These are phyloP conservation scores for Phrixothrix hirtus DNA, from an alignment of 2,888 invertebrate genomes.

Conservation along the genomic window DNA sequence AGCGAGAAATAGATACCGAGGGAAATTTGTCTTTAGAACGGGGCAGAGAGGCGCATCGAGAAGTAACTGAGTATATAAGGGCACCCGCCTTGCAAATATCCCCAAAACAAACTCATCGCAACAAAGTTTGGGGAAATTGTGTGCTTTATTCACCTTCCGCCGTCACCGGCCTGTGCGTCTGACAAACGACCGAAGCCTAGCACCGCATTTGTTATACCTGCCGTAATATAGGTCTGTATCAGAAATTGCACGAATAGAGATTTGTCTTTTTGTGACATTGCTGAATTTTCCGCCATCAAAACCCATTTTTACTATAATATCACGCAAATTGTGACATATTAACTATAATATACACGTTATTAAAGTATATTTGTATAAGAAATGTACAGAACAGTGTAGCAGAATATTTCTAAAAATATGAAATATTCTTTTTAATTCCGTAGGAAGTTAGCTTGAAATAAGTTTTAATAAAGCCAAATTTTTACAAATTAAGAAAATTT, in stretches of 20 bases:
- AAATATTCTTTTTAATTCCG: no score
- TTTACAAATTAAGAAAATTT: no score
- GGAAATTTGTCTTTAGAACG: conserved; percentile 50
- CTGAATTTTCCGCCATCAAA: conserved; percentile 35
- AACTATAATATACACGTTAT: no score
- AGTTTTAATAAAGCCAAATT: no score
- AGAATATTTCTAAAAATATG: no score
- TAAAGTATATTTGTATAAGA: no score
- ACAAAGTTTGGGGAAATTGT: conserved; percentile 40
- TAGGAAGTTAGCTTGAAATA: no score
- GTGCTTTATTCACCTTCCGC: conserved; percentile 40
- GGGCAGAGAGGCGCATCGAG: conserved; percentile 27
- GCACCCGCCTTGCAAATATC: conserved; percentile 40
- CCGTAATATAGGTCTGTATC: conserved; percentile 50
- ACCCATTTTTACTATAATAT: background rate
- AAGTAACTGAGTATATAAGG: conserved; percentile 34
- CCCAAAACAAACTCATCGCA: conserved; percentile 42
- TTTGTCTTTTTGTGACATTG: conserved; percentile 46
- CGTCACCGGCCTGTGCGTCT: conserved; percentile 37
- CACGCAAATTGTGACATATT: background rate
- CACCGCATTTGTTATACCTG: conserved; percentile 48
- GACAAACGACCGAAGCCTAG: conserved; percentile 47
- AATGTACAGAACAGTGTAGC: no score
- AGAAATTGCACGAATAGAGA: conserved; percentile 49
- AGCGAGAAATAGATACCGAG: conserved; percentile 52